These are phyloP conservation scores for Orestias chungarensis DNA, from an alignment of 2,797 vertebrate genomes.

Conservation along the genomic window DNA sequence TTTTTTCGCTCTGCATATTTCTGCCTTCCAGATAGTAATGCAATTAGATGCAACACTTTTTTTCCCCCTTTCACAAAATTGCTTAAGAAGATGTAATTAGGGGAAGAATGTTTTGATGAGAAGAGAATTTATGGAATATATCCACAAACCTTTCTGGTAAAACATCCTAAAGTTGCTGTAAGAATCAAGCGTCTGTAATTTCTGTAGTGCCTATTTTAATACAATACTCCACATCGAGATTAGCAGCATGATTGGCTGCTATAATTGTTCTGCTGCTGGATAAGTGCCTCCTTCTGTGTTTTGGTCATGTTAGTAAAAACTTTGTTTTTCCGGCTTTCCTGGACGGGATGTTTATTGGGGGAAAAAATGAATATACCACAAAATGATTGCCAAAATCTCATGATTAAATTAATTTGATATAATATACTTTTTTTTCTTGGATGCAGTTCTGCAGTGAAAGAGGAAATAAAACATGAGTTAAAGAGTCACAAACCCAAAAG, in stretches of 20 bases:
- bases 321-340: not conserved
- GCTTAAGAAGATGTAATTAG: slow-evolving; percentile 82
- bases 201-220: slow-evolving; percentile 25
- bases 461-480: not conserved
- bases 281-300: not conserved
- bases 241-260: slow-evolving; percentile 5
- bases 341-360: not conserved
- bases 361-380: not conserved
- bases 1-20: slow-evolving; percentile 78
- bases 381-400: not conserved
- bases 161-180: slow-evolving; percentile 37
- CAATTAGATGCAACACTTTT: slow-evolving; percentile 80
- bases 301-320: slow-evolving; percentile 1
- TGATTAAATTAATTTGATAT: not conserved
- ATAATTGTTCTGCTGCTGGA: slow-evolving; percentile 12
- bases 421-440: not conserved
- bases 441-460: not conserved
- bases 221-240: slow-evolving; percentile 7
- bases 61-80: slow-evolving; percentile 71
- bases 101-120: slow-evolving; percentile 71
- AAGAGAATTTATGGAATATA: slow-evolving; percentile 70
- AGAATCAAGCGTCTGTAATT: slow-evolving; percentile 26
- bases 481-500: too few species aligned
- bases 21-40: slow-evolving; percentile 84
- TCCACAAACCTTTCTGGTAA: slow-evolving; percentile 53